Evolutionary conservation across 2,888 invertebrate genomes (phyloP).

Genomic region (Watsonalla cultraria): DNA sequence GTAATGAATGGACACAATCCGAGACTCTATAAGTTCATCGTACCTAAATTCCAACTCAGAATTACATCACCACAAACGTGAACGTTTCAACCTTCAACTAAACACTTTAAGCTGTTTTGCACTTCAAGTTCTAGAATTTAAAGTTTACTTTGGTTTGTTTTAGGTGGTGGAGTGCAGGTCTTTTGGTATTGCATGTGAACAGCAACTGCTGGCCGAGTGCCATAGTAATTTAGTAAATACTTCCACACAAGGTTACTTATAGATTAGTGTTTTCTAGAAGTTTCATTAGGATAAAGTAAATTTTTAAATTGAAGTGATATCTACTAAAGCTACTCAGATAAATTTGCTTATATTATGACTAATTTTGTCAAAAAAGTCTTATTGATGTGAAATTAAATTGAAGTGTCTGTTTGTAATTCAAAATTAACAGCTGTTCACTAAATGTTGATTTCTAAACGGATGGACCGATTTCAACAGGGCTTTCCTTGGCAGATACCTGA

Average conservation of each 20-base stretch:
- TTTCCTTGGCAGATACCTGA: no score
- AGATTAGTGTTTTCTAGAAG: no score
- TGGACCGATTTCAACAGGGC: no score
- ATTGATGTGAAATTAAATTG: no score
- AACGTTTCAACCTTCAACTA: conserved; percentile 22
- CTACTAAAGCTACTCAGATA: no score
- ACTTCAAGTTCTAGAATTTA: conserved; percentile 13
- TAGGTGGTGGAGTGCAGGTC: background rate
- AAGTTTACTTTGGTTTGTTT: conserved; percentile 21
- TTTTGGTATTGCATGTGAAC: conserved; percentile 8
- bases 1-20: conserved; percentile 1
- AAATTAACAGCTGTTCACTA: no score
- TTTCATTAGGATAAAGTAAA: no score
- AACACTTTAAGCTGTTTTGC: conserved; percentile 9
- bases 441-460: no score
- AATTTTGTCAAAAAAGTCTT: no score
- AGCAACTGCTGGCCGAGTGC: conserved; percentile 42
- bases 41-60: conserved; percentile 19
- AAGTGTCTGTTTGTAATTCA: no score
- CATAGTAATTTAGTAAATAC: conserved; percentile 13
- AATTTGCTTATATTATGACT: no score
- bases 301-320: no score
- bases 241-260: background rate
- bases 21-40: conserved; percentile 27
- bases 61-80: conserved; percentile 29